phyloP scores from a whole-genome alignment of 2,797 vertebrate genomes.

The Onychomys torridus region DNA sequence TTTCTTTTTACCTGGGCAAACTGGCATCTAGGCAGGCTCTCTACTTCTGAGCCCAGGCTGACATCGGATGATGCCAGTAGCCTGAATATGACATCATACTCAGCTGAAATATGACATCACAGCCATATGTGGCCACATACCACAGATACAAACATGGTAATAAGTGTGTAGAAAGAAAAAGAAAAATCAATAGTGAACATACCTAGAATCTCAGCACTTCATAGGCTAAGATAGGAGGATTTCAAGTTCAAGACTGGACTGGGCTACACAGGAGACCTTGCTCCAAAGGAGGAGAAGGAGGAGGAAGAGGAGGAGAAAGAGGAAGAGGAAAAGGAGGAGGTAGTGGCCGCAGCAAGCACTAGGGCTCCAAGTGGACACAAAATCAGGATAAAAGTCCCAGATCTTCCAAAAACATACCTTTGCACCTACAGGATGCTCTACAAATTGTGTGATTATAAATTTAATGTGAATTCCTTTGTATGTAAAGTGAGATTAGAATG shows the following conservation, averaged over 20 bases:
- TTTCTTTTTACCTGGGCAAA: neutral
- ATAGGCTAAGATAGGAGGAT: neutral
- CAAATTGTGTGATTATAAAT: neutral
- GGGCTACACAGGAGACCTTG: neutral
- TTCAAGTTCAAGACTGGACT: neutral
- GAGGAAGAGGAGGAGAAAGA: neutral
- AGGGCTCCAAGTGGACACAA: neutral
- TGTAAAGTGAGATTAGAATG: neutral
- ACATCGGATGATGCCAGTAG: neutral
- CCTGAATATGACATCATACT: neutral
- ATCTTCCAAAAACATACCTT: neutral
- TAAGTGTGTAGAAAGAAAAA: neutral
- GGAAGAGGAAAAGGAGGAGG: no score
- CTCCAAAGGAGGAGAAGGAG: neutral
- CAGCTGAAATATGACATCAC: neutral
- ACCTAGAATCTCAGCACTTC: no score
- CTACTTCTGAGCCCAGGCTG: neutral
- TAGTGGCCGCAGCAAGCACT: neutral
- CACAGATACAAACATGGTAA: neutral
- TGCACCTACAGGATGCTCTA: neutral
- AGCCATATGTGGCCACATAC: neutral
- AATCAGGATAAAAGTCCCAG: neutral
- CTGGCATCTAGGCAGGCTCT: neutral
- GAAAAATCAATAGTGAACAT: no score
- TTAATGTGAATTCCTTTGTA: constrained; percentile 13